Conservation (phyloP, 2,113 vertebrate genomes). For the Vulpes lagopus region DNA sequence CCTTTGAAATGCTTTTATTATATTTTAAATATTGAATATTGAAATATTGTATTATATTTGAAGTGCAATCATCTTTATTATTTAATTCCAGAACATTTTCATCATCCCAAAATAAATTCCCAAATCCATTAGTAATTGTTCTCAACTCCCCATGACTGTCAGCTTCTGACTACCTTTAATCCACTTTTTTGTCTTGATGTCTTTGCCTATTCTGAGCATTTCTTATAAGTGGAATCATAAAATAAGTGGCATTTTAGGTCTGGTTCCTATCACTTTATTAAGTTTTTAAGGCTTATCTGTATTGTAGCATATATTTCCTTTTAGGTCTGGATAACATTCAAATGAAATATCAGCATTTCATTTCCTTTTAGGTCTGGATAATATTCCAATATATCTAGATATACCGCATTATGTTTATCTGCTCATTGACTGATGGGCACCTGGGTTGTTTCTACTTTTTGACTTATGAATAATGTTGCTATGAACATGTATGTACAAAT, state of each 20-base stretch:
- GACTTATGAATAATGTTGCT: not conserved
- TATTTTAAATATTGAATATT: no score
- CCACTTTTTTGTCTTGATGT: not conserved
- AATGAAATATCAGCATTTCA: not conserved
- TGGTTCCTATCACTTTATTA: not conserved
- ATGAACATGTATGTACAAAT: not conserved
- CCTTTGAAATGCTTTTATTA: not conserved
- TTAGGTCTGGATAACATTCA: not conserved
- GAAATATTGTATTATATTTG: not conserved
- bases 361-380: not conserved
- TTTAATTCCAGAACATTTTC: constrained; percentile 4
- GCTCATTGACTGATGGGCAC: not conserved
- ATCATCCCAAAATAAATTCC: not conserved
- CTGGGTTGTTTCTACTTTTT: not conserved
- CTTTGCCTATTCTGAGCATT: not conserved
- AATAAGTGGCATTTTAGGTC: not conserved
- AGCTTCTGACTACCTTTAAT: not conserved
- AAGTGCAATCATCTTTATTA: not conserved
- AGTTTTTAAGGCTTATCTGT: not conserved
- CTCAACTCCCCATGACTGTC: not conserved
- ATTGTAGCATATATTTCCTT: not conserved
- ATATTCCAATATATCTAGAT: not conserved
- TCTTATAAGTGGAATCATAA: not conserved
- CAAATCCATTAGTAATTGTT: not conserved
- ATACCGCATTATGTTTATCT: not conserved